Percentiles rank a stretch among this genome's conserved stretches.
These are phyloP conservation scores for Plagodis pulveraria DNA, from an alignment of 2,888 invertebrate genomes.

Conservation along the genomic window DNA sequence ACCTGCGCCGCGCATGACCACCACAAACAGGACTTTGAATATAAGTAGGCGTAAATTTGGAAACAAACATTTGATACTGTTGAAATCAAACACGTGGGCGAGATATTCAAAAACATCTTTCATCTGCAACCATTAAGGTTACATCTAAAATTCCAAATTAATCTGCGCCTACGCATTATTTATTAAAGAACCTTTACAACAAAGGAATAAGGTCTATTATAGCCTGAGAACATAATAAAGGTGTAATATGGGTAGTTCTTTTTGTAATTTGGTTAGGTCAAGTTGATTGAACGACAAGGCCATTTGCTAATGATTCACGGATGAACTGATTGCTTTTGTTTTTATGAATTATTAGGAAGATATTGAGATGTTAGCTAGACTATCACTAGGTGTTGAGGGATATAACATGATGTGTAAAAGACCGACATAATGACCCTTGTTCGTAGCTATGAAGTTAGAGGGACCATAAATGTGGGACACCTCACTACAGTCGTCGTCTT, in stretches of 20 bases:
- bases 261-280: constrained; percentile 20
- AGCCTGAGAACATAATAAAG: not conserved
- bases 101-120: constrained; percentile 26
- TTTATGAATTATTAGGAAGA: not conserved
- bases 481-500: too few relatives aligned
- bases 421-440: too few relatives aligned
- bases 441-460: too few relatives aligned
- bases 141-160: constrained; percentile 23
- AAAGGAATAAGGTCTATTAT: constrained; percentile 22
- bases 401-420: too few relatives aligned
- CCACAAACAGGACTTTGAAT: constrained; percentile 1
- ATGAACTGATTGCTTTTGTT: not conserved
- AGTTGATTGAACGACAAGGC: constrained; percentile 27
- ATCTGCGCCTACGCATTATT: constrained; percentile 24
- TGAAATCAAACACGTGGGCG: constrained; percentile 31
- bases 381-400: not conserved
- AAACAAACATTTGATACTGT: constrained; percentile 17
- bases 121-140: constrained; percentile 15
- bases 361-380: constrained; percentile 5
- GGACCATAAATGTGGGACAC: too few relatives aligned
- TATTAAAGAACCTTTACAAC: constrained; percentile 11
- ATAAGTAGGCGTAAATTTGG: constrained; percentile 5
- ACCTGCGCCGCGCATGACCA: not conserved
- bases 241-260: not conserved
- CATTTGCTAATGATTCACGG: constrained; percentile 20